phyloP scores from a whole-genome alignment of 2,888 invertebrate species.

The Pammene fasciana region DNA sequence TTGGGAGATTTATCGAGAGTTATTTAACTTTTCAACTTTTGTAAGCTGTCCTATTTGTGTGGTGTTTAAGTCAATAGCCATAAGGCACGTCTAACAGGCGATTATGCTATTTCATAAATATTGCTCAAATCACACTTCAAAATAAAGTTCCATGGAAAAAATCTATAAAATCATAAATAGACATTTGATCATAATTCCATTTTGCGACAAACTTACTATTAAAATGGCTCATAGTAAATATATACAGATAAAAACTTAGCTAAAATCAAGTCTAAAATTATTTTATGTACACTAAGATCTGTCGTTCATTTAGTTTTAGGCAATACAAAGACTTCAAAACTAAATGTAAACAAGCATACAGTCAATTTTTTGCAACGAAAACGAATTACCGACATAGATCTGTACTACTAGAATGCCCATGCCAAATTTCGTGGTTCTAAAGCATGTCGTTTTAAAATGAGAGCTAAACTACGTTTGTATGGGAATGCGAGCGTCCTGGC shows the following conservation, averaged over 20 bases:
- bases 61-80: slow-evolving; percentile 8
- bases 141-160: background rate
- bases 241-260: slow-evolving; percentile 16
- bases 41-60: too few relatives aligned
- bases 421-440: too few relatives aligned
- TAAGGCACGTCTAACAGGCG: slow-evolving; percentile 18
- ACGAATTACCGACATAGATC: too few relatives aligned
- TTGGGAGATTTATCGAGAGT: too few relatives aligned
- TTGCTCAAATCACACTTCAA: background rate
- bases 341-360: background rate
- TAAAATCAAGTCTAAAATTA: slow-evolving; percentile 20
- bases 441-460: too few relatives aligned
- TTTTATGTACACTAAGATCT: slow-evolving; percentile 16
- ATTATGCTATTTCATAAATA: slow-evolving; percentile 11
- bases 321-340: background rate
- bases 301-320: background rate
- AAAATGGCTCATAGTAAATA: slow-evolving; percentile 31
- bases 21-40: too few relatives aligned
- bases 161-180: background rate
- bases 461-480: too few relatives aligned
- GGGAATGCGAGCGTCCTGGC: too few relatives aligned
- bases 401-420: too few relatives aligned
- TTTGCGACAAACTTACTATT: slow-evolving; percentile 10
- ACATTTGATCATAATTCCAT: slow-evolving; percentile 18
- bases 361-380: too few relatives aligned